A percentile compares a stretch with the other conserved stretches of the same genome.
Evolutionary conservation across 2,113 vertebrate species (phyloP).

Genomic region (Paralichthys olivaceus): DNA sequence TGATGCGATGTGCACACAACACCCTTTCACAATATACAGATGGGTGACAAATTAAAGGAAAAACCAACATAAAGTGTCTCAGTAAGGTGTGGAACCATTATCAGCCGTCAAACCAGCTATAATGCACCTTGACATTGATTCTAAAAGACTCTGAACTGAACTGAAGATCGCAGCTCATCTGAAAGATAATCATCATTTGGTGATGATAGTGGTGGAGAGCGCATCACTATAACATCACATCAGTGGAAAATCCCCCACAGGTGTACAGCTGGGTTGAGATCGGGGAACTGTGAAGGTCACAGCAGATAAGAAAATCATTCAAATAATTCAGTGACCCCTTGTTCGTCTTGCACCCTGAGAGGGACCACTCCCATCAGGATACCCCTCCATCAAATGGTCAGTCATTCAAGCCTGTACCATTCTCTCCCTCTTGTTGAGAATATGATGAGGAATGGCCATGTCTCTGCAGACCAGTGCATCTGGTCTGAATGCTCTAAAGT

Average conservation of each 20-base stretch:
- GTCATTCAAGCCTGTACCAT: not conserved
- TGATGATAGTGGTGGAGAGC: not conserved
- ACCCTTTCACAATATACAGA: not conserved
- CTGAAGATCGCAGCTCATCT: not conserved
- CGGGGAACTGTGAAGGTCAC: no score
- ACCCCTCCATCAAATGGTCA: no score
- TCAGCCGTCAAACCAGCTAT: not conserved
- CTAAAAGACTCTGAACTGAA: not conserved
- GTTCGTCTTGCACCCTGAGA: not conserved
- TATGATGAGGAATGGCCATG: not conserved
- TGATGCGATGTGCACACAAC: slow-evolving; percentile 44
- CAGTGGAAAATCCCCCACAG: not conserved
- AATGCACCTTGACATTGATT: not conserved
- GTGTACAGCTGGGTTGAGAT: not conserved
- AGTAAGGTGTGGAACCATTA: not conserved
- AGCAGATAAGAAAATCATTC: no score
- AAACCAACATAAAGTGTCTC: not conserved
- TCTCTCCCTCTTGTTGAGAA: not conserved
- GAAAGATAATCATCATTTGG: not conserved
- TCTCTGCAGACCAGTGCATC: no score
- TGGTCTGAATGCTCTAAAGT: no score
- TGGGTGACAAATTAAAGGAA: not conserved
- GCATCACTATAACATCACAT: no score
- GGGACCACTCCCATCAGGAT: no score
- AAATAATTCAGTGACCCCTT: not conserved